Evolutionary conservation across 2,113 vertebrate genomes (phyloP).

Genomic region (Mastomys coucha): DNA sequence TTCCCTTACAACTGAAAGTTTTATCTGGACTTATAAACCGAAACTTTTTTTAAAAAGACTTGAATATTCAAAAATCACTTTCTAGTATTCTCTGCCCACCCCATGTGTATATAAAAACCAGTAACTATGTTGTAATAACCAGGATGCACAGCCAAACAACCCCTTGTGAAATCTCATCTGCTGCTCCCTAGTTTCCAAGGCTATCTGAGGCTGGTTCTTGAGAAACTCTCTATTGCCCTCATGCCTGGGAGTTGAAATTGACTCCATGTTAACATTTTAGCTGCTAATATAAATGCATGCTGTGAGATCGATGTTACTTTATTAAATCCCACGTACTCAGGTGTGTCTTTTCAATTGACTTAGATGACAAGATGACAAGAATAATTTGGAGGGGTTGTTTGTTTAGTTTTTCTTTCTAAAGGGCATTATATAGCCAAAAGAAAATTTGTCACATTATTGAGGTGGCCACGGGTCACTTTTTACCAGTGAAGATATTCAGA

Average conservation of each 20-base stretch:
- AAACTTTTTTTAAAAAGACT: not conserved
- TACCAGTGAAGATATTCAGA: constrained; percentile 31
- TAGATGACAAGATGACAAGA: not conserved
- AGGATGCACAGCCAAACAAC: not conserved
- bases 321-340: not conserved
- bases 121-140: not conserved
- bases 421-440: not conserved
- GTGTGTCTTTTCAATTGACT: constrained; percentile 11
- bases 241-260: not conserved
- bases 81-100: not conserved
- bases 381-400: not conserved
- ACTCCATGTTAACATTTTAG: not conserved
- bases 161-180: constrained; percentile 36
- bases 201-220: not conserved
- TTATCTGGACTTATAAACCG: constrained; percentile 9
- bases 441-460: not conserved
- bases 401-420: constrained; percentile 24
- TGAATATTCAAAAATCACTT: not conserved
- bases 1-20: not conserved
- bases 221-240: not conserved
- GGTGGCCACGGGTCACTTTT: not conserved
- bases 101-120: not conserved
- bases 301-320: not conserved
- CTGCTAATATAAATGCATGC: not conserved
- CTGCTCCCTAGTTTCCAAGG: not conserved